A percentile compares a stretch with the other conserved stretches of the same genome.
Conservation (phyloP, 2,113 vertebrate species). For the Coryphaenoides rupestris region DNA sequence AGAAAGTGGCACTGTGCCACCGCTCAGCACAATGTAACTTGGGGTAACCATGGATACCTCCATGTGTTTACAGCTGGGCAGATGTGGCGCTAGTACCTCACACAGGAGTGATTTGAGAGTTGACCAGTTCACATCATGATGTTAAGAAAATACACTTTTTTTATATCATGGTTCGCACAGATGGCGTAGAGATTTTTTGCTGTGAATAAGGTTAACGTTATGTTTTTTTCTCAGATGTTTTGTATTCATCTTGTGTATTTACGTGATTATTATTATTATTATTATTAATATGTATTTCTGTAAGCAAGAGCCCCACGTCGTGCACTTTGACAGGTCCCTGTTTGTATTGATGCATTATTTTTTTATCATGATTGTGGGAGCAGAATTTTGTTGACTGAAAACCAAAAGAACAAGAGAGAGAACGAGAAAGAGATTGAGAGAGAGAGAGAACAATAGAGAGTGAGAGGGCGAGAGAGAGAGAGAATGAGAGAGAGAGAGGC, state of each 20-base stretch:
- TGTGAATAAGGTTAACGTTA: constrained; percentile 45
- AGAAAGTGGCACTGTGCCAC: constrained; percentile 24
- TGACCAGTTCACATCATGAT: constrained; percentile 24
- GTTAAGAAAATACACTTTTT: not conserved
- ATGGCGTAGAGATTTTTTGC: too few species aligned
- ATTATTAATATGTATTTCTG: constrained; percentile 30
- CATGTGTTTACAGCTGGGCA: constrained; percentile 31
- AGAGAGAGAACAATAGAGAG: not conserved
- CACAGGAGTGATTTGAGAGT: constrained; percentile 2
- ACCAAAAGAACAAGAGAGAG: too few species aligned
- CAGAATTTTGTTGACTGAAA: too few species aligned
- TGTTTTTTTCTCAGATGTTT: constrained; percentile 46
- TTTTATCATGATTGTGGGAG: too few species aligned
- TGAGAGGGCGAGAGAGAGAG: too few species aligned
- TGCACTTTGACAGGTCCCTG: constrained; percentile 68
- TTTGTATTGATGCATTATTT: too few species aligned
- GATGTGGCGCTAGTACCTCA: constrained; percentile 22
- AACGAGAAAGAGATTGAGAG: not conserved
- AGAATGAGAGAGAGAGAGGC: too few species aligned
- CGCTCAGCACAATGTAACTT: constrained; percentile 33
- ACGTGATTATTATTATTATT: constrained; percentile 62
- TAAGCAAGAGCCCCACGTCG: constrained; percentile 57
- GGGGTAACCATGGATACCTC: constrained; percentile 58
- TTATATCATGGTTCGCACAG: too few species aligned
- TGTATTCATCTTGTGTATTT: constrained; percentile 41